Percentiles rank a stretch among this genome's conserved stretches.
These are phyloP conservation scores for Pseudococcus longispinus DNA, from an alignment of 2,888 invertebrate genomes.

Conservation along the genomic window DNA sequence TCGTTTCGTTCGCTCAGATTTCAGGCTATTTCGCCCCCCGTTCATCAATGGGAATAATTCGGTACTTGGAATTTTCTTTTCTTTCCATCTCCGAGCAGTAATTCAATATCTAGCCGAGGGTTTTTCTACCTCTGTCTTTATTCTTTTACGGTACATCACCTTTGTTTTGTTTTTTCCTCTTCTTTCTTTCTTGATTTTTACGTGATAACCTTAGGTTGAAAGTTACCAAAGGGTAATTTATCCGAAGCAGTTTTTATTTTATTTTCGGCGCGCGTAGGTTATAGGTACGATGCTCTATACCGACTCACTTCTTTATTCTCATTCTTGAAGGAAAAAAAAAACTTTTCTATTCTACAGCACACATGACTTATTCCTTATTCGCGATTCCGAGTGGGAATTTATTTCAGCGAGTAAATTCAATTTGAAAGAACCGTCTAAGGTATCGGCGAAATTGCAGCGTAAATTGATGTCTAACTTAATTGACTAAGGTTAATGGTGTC, in stretches of 20 bases:
- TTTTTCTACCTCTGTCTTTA: not conserved
- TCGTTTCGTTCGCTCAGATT: constrained; percentile 3
- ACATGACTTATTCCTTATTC: constrained; percentile 23
- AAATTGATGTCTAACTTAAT: constrained; percentile 37
- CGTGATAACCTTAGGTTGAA: constrained; percentile 39
- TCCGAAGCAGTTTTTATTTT: constrained; percentile 43
- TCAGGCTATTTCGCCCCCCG: not conserved
- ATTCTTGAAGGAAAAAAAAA: not conserved
- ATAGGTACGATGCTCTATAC: not conserved
- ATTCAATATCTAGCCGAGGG: constrained; percentile 37
- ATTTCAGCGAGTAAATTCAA: constrained; percentile 31
- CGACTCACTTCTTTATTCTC: not conserved
- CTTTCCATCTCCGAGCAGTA: not conserved
- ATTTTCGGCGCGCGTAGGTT: not conserved
- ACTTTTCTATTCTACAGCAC: not conserved
- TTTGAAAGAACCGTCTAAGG: not conserved
- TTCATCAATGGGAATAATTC: constrained; percentile 29
- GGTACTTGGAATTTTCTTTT: constrained; percentile 19
- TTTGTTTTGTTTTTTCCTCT: constrained; percentile 12
- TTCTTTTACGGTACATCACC: constrained; percentile 46
- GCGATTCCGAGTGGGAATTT: constrained; percentile 27
- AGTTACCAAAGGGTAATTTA: constrained; percentile 45
- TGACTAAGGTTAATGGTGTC: constrained; percentile 43
- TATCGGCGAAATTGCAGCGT: constrained; percentile 16
- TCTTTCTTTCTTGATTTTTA: constrained; percentile 12